Percentiles rank a stretch among this genome's conserved stretches.
phyloP scores from a whole-genome alignment of 2,888 invertebrate species.

The Chalcis sispes region DNA sequence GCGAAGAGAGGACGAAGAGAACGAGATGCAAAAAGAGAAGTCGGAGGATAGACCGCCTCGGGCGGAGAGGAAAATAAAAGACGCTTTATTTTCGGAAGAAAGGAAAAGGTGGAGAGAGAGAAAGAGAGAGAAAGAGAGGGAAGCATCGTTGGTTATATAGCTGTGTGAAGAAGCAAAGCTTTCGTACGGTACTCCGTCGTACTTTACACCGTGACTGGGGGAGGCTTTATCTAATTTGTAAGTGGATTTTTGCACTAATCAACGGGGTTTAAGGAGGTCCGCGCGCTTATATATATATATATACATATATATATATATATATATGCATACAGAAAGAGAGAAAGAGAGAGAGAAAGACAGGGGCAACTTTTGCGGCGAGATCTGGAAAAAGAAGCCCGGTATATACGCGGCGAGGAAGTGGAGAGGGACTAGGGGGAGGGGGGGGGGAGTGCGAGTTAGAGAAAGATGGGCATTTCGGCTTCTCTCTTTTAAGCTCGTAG shows the following conservation, averaged over 20 bases:
- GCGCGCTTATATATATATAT: conserved; percentile 20
- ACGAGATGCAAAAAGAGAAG: conserved; percentile 19
- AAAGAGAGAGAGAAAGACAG: not conserved
- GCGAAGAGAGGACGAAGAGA: not conserved
- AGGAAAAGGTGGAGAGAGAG: not conserved
- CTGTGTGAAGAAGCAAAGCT: conserved; percentile 41
- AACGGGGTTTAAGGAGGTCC: conserved; percentile 72
- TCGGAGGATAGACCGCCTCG: not conserved
- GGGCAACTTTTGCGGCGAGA: conserved; percentile 42
- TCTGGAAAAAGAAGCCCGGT: conserved; percentile 19
- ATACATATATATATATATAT: conserved; percentile 24
- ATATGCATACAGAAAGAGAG: conserved; percentile 2
- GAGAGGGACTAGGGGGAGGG: too few species aligned
- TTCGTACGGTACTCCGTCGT: conserved; percentile 52
- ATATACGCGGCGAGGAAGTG: conserved; percentile 35
- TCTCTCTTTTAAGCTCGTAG: conserved; percentile 43
- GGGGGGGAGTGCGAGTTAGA: too few species aligned
- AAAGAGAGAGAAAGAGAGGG: not conserved
- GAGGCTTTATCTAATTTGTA: conserved; percentile 74
- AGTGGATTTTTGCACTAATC: conserved; percentile 76
- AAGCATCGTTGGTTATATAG: not conserved
- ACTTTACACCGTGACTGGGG: conserved; percentile 60
- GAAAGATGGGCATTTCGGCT: too few species aligned
- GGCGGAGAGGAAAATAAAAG: conserved; percentile 39
- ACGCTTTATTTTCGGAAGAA: conserved; percentile 44